A percentile compares a stretch with the other conserved stretches of the same genome.
phyloP scores from a whole-genome alignment of 2,113 vertebrate genomes.

The Sula dactylatra region DNA sequence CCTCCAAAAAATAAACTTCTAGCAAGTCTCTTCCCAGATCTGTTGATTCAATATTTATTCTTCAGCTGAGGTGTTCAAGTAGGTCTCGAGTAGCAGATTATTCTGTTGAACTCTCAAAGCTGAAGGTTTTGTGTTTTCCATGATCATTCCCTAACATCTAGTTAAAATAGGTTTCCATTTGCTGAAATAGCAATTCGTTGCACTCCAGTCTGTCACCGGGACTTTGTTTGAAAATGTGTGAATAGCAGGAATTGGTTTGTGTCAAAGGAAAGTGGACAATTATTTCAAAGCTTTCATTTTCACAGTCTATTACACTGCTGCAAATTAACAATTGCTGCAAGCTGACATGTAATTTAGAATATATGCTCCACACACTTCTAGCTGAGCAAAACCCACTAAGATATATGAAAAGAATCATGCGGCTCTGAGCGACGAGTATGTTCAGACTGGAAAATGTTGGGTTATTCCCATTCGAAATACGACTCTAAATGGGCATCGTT shows the following conservation, averaged over 20 bases:
- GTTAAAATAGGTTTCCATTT: constrained; percentile 26
- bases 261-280: constrained; percentile 27
- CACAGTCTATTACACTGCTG: constrained; percentile 34
- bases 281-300: constrained; percentile 56
- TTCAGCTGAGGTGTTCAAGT: neutral
- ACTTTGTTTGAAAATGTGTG: constrained; percentile 29
- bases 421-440: neutral
- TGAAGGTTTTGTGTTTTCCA: neutral
- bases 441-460: neutral
- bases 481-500: neutral
- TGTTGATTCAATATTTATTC: neutral
- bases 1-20: neutral
- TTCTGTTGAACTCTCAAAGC: neutral
- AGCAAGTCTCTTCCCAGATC: neutral
- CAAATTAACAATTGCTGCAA: constrained; percentile 33
- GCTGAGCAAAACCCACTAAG: constrained; percentile 2
- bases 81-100: neutral
- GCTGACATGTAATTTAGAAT: constrained; percentile 45
- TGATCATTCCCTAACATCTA: neutral
- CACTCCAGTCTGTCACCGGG: constrained; percentile 11
- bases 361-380: neutral
- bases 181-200: constrained; percentile 10
- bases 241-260: constrained; percentile 49
- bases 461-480: constrained; percentile 21
- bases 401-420: neutral